Evolutionary conservation across 2,797 vertebrate genomes (phyloP).

Genomic region (Valencia hispanica): DNA sequence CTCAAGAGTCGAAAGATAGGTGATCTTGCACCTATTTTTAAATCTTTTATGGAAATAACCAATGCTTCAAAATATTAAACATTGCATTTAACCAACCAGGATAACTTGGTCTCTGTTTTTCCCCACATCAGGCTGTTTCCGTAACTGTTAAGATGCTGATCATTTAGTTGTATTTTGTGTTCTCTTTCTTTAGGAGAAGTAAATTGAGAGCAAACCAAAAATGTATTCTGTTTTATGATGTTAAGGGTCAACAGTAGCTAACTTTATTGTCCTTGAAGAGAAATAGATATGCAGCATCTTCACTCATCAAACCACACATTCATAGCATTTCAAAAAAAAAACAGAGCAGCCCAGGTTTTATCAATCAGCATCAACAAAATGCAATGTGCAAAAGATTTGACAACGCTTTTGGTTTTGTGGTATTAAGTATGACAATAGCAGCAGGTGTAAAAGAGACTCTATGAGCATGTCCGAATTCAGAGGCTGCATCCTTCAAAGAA

Average conservation of each 20-base stretch:
- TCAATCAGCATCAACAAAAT: not conserved
- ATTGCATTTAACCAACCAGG: slow-evolving; percentile 69
- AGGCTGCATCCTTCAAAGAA: no score
- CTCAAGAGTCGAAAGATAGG: slow-evolving; percentile 71
- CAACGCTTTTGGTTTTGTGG: not conserved
- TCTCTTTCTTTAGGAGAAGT: not conserved
- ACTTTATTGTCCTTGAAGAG: not conserved
- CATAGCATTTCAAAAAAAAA: not conserved
- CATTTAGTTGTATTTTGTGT: not conserved
- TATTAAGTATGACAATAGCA: no score
- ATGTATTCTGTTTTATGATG: not conserved
- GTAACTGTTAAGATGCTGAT: not conserved
- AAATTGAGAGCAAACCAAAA: not conserved
- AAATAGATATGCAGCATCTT: not conserved
- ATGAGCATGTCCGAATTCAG: no score
- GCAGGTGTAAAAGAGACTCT: no score
- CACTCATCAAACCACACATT: not conserved
- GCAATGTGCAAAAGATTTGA: not conserved
- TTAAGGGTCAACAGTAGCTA: not conserved
- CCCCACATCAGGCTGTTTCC: not conserved
- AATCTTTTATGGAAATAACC: slow-evolving; percentile 76
- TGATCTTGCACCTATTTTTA: slow-evolving; percentile 76
- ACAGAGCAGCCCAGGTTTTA: not conserved
- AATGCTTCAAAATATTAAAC: slow-evolving; percentile 78
- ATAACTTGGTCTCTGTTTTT: slow-evolving; percentile 30